phyloP scores from a whole-genome alignment of 1,140 invertebrate genomes.

The Pentalonia nigronervosa region DNA sequence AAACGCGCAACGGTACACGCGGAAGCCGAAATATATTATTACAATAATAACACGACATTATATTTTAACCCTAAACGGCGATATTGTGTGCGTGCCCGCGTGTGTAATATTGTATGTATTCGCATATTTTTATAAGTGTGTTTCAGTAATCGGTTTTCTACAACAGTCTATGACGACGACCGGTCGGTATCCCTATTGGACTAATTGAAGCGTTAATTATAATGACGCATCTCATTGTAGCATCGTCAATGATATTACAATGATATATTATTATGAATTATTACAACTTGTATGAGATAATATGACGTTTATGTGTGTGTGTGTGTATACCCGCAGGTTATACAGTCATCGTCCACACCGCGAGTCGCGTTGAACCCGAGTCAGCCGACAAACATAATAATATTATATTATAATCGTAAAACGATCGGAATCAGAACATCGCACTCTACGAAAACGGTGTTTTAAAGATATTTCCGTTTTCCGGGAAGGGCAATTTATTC shows the following conservation, averaged over 20 bases:
- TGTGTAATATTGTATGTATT: neutral
- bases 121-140: neutral
- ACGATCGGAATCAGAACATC: no score
- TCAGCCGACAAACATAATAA: neutral
- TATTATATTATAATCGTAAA: neutral
- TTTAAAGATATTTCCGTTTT: no score
- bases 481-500: no score
- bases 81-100: neutral
- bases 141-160: neutral
- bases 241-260: neutral
- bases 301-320: neutral
- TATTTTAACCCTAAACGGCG: no score
- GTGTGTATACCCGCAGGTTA: neutral
- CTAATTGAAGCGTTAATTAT: conserved; percentile 34
- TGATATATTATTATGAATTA: neutral
- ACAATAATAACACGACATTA: no score
- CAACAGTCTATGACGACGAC: neutral
- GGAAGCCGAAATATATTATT: neutral
- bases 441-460: no score
- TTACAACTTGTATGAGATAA: neutral
- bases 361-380: neutral
- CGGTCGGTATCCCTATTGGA: neutral
- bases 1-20: neutral
- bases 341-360: neutral
- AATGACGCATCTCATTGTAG: neutral